Percentiles rank a stretch among this genome's conserved stretches.
Conservation (phyloP, 2,888 invertebrate genomes). For the Drosophila siamana region DNA sequence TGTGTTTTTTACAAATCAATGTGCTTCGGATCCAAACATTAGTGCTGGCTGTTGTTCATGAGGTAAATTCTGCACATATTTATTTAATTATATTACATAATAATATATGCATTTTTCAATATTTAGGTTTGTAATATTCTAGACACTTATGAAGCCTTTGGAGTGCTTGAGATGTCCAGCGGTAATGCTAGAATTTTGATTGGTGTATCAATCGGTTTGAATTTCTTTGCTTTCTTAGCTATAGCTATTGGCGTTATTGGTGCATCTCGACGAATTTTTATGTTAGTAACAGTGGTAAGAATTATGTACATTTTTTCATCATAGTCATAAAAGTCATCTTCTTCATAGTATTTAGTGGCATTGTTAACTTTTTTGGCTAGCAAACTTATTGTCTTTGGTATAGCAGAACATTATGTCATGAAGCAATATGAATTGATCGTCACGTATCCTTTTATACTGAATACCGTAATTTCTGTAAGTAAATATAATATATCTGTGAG, state of each 20-base stretch:
- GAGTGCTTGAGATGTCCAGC: not conserved
- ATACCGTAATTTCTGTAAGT: not conserved
- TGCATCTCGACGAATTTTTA: not conserved
- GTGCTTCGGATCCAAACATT: not conserved
- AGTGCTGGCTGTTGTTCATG: not conserved
- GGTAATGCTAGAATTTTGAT: not conserved
- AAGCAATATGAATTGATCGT: not conserved
- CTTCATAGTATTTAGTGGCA: not conserved
- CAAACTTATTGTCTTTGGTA: not conserved
- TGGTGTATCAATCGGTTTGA: not conserved
- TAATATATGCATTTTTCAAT: not conserved
- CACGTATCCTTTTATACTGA: not conserved
- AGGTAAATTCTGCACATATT: not conserved
- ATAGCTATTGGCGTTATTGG: not conserved
- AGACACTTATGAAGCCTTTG: not conserved
- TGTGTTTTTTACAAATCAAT: not conserved
- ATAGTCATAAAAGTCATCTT: not conserved
- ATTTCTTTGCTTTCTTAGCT: not conserved
- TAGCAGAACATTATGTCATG: not conserved
- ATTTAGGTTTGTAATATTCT: constrained; percentile 3
- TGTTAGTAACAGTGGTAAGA: not conserved
- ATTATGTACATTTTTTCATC: not conserved
- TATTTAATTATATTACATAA: too few relatives aligned
- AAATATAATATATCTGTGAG: too few relatives aligned
- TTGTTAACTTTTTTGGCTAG: not conserved